Evolutionary conservation across 2,113 vertebrate species (phyloP).

Genomic region (Acrocephalus kingi): DNA sequence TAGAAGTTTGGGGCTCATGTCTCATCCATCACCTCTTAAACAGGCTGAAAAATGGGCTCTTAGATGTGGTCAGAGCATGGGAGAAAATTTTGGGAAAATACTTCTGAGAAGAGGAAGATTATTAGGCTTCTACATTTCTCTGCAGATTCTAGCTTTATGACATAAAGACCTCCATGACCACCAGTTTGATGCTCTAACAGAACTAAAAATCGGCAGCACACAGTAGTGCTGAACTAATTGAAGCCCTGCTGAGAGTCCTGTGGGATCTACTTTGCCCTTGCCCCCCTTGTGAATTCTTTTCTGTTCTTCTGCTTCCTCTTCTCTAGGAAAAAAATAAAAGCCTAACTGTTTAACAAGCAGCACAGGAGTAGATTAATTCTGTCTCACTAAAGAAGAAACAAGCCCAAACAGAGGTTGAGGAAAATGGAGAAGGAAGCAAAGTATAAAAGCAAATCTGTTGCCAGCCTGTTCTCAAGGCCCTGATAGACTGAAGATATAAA

Average conservation of each 20-base stretch:
- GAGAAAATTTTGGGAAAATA: neutral
- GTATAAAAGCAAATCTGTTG: neutral
- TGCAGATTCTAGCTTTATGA: neutral
- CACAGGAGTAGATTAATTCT: neutral
- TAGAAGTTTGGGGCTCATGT: neutral
- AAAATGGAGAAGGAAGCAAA: neutral
- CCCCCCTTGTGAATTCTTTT: neutral
- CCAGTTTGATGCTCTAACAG: neutral
- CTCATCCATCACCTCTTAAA: neutral
- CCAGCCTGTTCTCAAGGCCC: neutral
- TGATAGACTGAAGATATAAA: neutral
- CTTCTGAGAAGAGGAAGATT: neutral
- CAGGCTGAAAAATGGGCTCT: neutral
- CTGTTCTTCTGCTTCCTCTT: neutral
- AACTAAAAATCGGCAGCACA: neutral
- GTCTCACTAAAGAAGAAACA: neutral
- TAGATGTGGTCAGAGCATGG: neutral
- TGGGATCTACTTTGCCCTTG: neutral
- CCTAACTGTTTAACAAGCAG: neutral
- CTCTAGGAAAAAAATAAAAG: neutral
- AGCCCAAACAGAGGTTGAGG: neutral
- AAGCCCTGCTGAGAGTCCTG: neutral
- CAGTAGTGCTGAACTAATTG: neutral
- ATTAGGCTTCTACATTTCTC: neutral
- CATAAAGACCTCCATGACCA: neutral